Conservation (phyloP, 2,797 vertebrate genomes). For the Stomatorhinus walkeri region DNA sequence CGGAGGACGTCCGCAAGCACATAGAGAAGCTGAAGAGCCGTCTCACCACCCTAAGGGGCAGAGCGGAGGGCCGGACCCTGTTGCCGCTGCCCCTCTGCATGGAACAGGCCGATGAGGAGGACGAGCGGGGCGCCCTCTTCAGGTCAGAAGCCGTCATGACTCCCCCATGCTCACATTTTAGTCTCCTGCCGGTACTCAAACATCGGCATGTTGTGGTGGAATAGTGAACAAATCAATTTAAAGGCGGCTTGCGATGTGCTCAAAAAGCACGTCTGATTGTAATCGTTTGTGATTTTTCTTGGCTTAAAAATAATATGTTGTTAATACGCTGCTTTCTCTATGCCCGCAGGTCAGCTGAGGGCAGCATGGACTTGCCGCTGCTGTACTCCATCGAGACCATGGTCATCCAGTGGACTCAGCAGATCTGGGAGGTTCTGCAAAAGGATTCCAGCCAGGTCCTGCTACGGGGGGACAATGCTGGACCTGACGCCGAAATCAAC, state of each 20-base stretch:
- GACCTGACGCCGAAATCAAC: constrained; percentile 61
- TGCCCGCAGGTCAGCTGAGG: constrained; percentile 44
- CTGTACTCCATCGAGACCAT: constrained; percentile 62
- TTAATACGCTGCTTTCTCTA: neutral
- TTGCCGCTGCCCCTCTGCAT: constrained; percentile 54
- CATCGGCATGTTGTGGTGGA: too few relatives aligned
- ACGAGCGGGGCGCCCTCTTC: constrained; percentile 27
- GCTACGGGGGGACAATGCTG: constrained; percentile 51
- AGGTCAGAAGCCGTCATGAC: constrained; percentile 36
- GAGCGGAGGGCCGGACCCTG: constrained; percentile 51
- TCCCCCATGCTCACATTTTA: neutral
- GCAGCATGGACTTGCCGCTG: constrained; percentile 51
- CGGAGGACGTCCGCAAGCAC: constrained; percentile 54
- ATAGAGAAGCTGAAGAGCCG: constrained; percentile 56
- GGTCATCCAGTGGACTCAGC: constrained; percentile 58
- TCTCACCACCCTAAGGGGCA: constrained; percentile 53
- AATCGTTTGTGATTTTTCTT: neutral
- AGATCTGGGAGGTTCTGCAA: constrained; percentile 59
- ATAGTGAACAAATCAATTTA: neutral
- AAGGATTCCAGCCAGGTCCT: constrained; percentile 53
- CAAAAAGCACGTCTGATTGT: neutral
- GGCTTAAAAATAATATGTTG: neutral
- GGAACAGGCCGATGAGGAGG: constrained; percentile 42
- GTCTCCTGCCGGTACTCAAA: too few relatives aligned
- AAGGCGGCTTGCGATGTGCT: neutral